Conservation (phyloP, 1,140 invertebrate genomes). For the Drosophila gunungcola region DNA sequence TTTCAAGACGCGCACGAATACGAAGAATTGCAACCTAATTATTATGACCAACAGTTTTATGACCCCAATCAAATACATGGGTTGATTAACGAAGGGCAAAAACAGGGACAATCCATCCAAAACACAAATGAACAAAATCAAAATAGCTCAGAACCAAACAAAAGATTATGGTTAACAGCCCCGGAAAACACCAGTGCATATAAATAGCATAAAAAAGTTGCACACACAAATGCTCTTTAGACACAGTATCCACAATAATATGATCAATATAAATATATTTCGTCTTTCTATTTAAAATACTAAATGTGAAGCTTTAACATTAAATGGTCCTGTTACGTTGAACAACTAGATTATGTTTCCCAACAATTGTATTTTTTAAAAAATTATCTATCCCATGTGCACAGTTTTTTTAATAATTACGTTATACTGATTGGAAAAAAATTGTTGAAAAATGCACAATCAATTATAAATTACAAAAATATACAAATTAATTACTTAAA, state of each 20-base stretch:
- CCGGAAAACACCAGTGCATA: slow-evolving; percentile 1
- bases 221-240: background rate
- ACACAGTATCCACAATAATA: too few species aligned
- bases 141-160: slow-evolving; percentile 4
- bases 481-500: too few species aligned
- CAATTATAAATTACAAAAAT: too few species aligned
- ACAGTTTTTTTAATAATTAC: too few species aligned
- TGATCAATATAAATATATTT: slow-evolving; percentile 3
- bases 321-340: slow-evolving; percentile 3
- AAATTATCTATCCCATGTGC: too few species aligned
- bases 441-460: too few species aligned
- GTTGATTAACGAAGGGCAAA: slow-evolving; percentile 8
- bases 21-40: slow-evolving; percentile 2
- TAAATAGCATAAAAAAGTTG: background rate
- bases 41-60: slow-evolving; percentile 14
- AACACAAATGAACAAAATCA: background rate
- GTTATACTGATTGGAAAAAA: too few species aligned
- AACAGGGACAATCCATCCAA: background rate
- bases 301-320: background rate
- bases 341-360: slow-evolving; percentile 3
- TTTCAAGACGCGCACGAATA: background rate
- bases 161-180: slow-evolving; percentile 6
- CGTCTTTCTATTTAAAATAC: background rate
- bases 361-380: background rate
- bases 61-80: background rate